A percentile compares a stretch with the other conserved stretches of the same genome.
phyloP scores from a whole-genome alignment of 2,888 invertebrate species.

The Ernsta delagoae region DNA sequence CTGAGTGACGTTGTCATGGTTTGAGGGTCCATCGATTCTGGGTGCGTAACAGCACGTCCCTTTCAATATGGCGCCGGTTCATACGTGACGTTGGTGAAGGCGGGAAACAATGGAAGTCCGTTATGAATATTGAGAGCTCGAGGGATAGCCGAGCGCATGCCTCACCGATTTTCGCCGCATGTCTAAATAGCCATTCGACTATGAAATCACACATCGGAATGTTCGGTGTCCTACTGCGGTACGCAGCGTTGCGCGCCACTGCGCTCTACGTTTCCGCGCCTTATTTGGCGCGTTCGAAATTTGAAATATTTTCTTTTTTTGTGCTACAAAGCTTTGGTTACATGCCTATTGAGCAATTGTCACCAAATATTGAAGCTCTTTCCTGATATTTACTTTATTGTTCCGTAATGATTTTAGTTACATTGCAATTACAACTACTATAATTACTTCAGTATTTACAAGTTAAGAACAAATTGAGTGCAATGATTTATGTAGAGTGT shows the following conservation, averaged over 20 bases:
- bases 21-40: conserved; percentile 59
- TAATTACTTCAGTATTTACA: too few relatives aligned
- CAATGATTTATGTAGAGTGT: too few relatives aligned
- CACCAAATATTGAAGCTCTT: too few relatives aligned
- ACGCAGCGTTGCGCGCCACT: conserved; percentile 41
- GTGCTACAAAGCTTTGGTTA: background rate
- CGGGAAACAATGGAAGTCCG: conserved; percentile 77
- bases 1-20: conserved; percentile 47
- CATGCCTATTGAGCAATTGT: too few relatives aligned
- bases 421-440: too few relatives aligned
- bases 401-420: conserved; percentile 2
- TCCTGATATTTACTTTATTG: too few relatives aligned
- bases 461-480: too few relatives aligned
- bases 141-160: conserved; percentile 63
- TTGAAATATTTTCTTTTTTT: conserved; percentile 45
- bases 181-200: conserved; percentile 49
- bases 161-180: conserved; percentile 65
- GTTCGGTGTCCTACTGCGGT: conserved; percentile 59
- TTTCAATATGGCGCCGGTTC: conserved; percentile 72
- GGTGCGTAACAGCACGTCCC: conserved; percentile 71
- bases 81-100: conserved; percentile 75
- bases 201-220: conserved; percentile 58
- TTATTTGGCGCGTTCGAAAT: conserved; percentile 57
- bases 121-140: conserved; percentile 78
- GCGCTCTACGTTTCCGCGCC: conserved; percentile 48